Percentiles rank a stretch among this genome's conserved stretches.
Conservation (phyloP, 2,888 invertebrate genomes). For the Adelphocoris suturalis region DNA sequence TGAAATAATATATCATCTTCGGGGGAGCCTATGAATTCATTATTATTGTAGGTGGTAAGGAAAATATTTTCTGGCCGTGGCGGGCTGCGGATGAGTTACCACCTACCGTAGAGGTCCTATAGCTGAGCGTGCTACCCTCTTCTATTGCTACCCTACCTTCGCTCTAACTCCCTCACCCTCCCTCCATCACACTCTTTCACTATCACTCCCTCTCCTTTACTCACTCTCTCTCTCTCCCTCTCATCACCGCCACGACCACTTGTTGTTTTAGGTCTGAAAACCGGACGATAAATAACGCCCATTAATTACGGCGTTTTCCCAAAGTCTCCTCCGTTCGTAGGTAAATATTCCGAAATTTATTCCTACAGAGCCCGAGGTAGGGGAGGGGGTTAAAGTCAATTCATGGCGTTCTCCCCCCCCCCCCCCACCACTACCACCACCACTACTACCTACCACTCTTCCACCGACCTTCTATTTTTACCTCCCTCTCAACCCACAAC, state of each 20-base stretch:
- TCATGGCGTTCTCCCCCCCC: constrained; percentile 15
- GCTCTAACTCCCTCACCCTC: not conserved
- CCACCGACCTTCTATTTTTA: not conserved
- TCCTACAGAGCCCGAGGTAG: not conserved
- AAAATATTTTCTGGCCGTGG: constrained; percentile 45
- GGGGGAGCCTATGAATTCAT: constrained; percentile 33
- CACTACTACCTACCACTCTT: not conserved
- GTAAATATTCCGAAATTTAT: constrained; percentile 53
- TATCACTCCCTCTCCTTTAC: not conserved
- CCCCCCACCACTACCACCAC: not conserved
- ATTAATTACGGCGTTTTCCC: constrained; percentile 55
- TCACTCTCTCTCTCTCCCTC: not conserved
- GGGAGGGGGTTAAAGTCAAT: constrained; percentile 24
- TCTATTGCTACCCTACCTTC: too few species aligned
- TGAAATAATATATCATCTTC: constrained; percentile 36
- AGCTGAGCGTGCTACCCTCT: constrained; percentile 8
- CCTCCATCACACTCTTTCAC: not conserved
- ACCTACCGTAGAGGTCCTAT: not conserved
- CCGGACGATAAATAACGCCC: constrained; percentile 48
- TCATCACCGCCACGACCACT: constrained; percentile 18
- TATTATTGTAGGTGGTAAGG: constrained; percentile 45
- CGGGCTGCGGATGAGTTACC: constrained; percentile 48
- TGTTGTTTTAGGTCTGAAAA: constrained; percentile 56
- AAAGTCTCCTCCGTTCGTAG: constrained; percentile 38
- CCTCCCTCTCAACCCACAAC: not conserved